Conservation (phyloP, 2,797 vertebrate genomes). For the Danio choprae region DNA sequence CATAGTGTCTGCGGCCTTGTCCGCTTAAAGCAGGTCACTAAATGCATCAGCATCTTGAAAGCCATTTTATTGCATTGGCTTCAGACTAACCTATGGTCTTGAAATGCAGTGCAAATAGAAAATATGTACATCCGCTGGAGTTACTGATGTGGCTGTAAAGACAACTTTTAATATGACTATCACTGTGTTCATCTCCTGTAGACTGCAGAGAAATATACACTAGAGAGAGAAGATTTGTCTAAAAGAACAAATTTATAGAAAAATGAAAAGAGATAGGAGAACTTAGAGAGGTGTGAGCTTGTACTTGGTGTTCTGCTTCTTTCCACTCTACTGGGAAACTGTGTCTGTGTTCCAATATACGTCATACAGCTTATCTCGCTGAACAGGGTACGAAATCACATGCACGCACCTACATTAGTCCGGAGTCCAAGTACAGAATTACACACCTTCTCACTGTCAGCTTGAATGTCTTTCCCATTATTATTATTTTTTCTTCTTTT, state of each 20-base stretch:
- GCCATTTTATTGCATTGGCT: constrained; percentile 21
- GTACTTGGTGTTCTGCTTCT: constrained; percentile 53
- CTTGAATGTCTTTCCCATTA: background rate
- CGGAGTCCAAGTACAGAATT: constrained; percentile 39
- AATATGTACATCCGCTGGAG: background rate
- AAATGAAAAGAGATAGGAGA: constrained; percentile 1
- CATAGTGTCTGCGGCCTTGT: constrained; percentile 55
- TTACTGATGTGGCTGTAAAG: background rate
- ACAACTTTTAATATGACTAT: background rate
- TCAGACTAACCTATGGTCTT: constrained; percentile 6
- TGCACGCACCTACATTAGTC: constrained; percentile 6
- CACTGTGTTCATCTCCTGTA: background rate
- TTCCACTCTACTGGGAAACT: constrained; percentile 59
- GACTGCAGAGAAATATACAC: background rate
- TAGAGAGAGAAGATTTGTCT: background rate
- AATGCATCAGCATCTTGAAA: constrained; percentile 39
- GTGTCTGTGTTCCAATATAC: constrained; percentile 26
- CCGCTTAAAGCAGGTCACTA: constrained; percentile 26
- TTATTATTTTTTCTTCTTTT: background rate
- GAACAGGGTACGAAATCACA: constrained; percentile 47
- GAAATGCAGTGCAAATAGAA: constrained; percentile 31
- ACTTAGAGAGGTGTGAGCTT: constrained; percentile 5
- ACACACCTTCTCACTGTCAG: constrained; percentile 10
- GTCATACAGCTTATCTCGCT: constrained; percentile 55
- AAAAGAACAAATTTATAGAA: background rate